These are phyloP conservation scores for Callaeas wilsoni DNA, from an alignment of 2,113 vertebrate species.

Conservation along the genomic window DNA sequence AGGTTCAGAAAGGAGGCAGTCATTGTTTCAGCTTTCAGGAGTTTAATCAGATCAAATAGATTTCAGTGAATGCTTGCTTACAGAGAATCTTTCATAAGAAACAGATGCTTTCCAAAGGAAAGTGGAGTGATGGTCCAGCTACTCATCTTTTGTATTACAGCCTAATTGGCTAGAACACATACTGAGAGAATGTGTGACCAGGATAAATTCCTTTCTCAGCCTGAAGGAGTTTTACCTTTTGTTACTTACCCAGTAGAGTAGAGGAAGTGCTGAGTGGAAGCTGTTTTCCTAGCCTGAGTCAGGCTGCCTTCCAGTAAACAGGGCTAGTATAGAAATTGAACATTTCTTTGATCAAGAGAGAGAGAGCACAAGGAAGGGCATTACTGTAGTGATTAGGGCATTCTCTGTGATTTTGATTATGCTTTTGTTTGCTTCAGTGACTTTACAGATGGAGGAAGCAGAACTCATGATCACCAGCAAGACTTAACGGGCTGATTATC, in stretches of 20 bases:
- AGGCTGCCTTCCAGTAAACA: not conserved
- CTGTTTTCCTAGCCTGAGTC: not conserved
- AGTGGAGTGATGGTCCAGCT: not conserved
- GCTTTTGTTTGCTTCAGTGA: not conserved
- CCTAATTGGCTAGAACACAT: not conserved
- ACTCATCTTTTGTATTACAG: not conserved
- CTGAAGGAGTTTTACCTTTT: not conserved
- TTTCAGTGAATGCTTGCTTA: not conserved
- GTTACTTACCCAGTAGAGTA: accelerated
- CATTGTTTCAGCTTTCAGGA: not conserved
- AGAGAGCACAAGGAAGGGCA: not conserved
- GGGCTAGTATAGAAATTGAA: not conserved
- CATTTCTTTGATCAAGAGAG: not conserved
- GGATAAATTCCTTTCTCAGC: not conserved
- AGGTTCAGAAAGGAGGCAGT: not conserved
- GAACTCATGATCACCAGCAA: not conserved
- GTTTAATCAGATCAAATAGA: not conserved
- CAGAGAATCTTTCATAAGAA: not conserved
- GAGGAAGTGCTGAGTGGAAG: not conserved
- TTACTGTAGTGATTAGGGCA: not conserved
- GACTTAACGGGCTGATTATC: not conserved
- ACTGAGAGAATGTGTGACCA: not conserved
- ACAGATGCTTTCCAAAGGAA: not conserved
- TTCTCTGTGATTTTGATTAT: not conserved
- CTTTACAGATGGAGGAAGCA: not conserved